A percentile compares a stretch with the other conserved stretches of the same genome.
Evolutionary conservation across 1,140 invertebrate genomes (phyloP).

Genomic region (Elysia chlorotica): DNA sequence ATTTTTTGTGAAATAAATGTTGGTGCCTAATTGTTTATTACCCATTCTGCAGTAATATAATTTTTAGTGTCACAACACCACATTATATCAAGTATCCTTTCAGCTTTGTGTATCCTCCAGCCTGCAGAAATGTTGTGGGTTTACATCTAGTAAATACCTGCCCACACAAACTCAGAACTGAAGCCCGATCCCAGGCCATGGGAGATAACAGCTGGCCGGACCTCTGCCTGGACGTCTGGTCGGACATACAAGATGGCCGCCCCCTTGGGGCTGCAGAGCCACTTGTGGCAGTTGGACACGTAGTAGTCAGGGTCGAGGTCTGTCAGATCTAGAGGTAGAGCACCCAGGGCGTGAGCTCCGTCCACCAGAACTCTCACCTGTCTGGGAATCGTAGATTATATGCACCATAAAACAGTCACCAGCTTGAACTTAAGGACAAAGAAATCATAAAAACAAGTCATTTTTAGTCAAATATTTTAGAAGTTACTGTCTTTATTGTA

Average conservation of each 20-base stretch:
- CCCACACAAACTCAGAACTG: conserved; percentile 60
- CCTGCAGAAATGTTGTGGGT: too few species aligned
- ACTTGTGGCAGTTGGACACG: conserved; percentile 60
- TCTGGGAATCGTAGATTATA: conserved; percentile 30
- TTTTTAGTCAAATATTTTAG: too few species aligned
- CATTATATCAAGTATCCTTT: too few species aligned
- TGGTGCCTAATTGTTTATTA: too few species aligned
- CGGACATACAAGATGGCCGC: conserved; percentile 56
- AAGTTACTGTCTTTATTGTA: too few species aligned
- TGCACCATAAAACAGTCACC: too few species aligned
- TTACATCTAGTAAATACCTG: conserved; percentile 41
- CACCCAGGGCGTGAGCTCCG: conserved; percentile 59
- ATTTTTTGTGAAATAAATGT: too few species aligned
- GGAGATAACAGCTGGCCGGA: conserved; percentile 52
- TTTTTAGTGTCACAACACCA: too few species aligned
- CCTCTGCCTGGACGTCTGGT: conserved; percentile 36
- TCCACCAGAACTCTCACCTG: conserved; percentile 54
- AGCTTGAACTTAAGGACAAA: too few species aligned
- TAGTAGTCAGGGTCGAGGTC: conserved; percentile 54
- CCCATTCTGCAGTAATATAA: too few species aligned
- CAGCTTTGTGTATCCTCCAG: too few species aligned
- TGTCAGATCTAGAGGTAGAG: conserved; percentile 38
- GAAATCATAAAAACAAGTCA: too few species aligned
- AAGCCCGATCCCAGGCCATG: conserved; percentile 60
- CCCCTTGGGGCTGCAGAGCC: conserved; percentile 59